Conservation (phyloP, 2,888 invertebrate species). For the Ptychoptera contaminata region DNA sequence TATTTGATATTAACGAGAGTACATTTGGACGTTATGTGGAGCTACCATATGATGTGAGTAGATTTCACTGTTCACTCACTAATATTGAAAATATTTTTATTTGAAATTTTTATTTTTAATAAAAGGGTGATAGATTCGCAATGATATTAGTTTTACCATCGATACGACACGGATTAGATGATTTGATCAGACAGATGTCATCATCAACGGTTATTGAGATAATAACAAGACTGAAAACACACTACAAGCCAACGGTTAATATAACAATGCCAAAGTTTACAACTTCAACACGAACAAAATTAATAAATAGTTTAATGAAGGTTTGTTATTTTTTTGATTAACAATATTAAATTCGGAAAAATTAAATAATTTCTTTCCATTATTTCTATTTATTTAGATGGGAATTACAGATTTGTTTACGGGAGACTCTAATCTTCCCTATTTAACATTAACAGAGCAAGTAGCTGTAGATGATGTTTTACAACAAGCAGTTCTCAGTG, state of each 20-base stretch:
- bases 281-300: conserved; percentile 9
- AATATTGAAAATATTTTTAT: background rate
- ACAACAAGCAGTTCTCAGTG: conserved; percentile 35
- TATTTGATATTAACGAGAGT: background rate
- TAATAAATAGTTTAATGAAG: conserved; percentile 13
- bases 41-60: conserved; percentile 49
- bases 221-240: conserved; percentile 8
- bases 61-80: background rate
- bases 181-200: conserved; percentile 22
- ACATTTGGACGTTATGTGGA: conserved; percentile 42
- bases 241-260: too few relatives aligned
- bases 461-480: conserved; percentile 31
- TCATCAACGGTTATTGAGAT: conserved; percentile 20
- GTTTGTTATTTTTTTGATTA: too few relatives aligned
- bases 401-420: conserved; percentile 33
- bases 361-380: background rate
- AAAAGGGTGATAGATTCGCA: conserved; percentile 32
- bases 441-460: conserved; percentile 7
- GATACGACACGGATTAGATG: conserved; percentile 19
- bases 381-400: conserved; percentile 25
- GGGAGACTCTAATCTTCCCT: conserved; percentile 27
- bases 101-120: background rate
- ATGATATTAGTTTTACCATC: conserved; percentile 34
- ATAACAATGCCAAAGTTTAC: conserved; percentile 15
- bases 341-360: too few relatives aligned